Evolutionary conservation across 2,797 vertebrate species (phyloP).

Genomic region (Meriones psammophilus): DNA sequence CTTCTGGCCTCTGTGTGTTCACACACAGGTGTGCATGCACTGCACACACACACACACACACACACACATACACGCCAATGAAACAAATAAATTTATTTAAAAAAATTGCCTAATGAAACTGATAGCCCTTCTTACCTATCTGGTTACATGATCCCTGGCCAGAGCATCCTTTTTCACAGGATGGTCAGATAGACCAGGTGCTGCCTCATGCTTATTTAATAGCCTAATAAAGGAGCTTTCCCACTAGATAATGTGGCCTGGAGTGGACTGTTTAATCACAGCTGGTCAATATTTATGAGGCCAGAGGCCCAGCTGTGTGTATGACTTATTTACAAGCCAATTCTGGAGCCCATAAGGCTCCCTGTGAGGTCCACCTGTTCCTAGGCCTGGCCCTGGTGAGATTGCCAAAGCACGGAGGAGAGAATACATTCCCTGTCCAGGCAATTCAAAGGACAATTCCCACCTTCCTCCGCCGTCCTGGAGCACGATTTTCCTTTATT

Average conservation of each 20-base stretch:
- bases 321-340: constrained; percentile 73
- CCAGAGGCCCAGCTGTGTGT: constrained; percentile 62
- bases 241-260: constrained; percentile 19
- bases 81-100: background rate
- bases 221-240: constrained; percentile 66
- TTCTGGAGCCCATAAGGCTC: constrained; percentile 43
- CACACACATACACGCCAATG: background rate
- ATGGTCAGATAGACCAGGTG: constrained; percentile 12
- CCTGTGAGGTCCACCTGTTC: constrained; percentile 66
- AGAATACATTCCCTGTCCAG: background rate
- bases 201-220: constrained; percentile 63
- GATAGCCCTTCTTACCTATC: background rate
- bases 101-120: background rate
- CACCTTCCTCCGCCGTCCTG: background rate
- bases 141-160: background rate
- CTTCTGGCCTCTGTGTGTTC: background rate
- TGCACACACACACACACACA: too few relatives aligned
- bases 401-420: background rate
- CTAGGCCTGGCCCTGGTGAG: background rate
- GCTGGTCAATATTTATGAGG: constrained; percentile 76
- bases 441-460: background rate
- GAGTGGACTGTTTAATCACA: constrained; percentile 69
- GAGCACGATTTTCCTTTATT: background rate
- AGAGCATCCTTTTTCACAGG: background rate
- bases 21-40: background rate